A percentile compares a stretch with the other conserved stretches of the same genome.
Conservation (phyloP, 2,888 invertebrate genomes). For the Campopleginae sp. region DNA sequence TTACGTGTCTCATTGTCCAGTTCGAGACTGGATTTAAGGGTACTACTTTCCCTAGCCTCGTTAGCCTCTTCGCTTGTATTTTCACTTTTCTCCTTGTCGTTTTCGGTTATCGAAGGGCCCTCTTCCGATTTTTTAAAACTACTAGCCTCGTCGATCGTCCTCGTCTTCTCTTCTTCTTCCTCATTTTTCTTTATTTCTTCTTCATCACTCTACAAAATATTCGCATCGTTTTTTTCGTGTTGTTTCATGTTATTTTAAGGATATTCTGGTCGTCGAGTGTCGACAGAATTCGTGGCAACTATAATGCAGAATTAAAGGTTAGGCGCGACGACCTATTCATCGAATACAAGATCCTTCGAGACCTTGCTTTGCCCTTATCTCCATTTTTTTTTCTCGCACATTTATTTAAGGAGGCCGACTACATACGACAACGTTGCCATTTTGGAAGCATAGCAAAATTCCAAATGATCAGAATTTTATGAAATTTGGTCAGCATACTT, state of each 20-base stretch:
- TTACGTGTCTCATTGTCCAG: conserved; percentile 68
- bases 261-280: conserved; percentile 33
- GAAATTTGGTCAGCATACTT: too few relatives aligned
- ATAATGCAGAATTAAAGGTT: conserved; percentile 18
- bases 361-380: conserved; percentile 26
- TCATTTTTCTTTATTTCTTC: conserved; percentile 69
- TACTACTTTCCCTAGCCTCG: conserved; percentile 64
- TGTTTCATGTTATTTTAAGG: conserved; percentile 18
- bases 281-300: conserved; percentile 30
- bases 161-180: conserved; percentile 70
- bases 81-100: conserved; percentile 48
- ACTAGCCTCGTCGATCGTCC: conserved; percentile 68
- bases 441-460: too few relatives aligned
- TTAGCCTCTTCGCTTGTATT: conserved; percentile 57
- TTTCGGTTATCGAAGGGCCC: conserved; percentile 57
- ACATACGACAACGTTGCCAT: too few relatives aligned
- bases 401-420: too few relatives aligned
- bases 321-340: conserved; percentile 7
- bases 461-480: too few relatives aligned
- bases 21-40: conserved; percentile 64
- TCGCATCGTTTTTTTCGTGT: conserved; percentile 62
- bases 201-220: conserved; percentile 77
- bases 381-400: conserved; percentile 38
- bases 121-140: conserved; percentile 64
- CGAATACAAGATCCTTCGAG: conserved; percentile 12